Percentiles rank a stretch among this genome's conserved stretches.
Conservation (phyloP, 1,140 invertebrate genomes). For the Hycleus phaleratus region DNA sequence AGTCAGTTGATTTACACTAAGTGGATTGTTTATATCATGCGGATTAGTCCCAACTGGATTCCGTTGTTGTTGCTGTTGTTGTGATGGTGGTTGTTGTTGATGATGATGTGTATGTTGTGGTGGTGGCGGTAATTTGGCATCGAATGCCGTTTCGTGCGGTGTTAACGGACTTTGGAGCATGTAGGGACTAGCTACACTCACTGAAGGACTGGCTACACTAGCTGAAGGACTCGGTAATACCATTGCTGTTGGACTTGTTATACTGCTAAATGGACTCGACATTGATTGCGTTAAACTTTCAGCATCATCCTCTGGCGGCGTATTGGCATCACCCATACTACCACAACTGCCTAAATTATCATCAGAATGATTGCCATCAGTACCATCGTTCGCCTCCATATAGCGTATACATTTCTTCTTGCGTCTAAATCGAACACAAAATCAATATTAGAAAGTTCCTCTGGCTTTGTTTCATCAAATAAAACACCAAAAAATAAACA, state of each 20-base stretch:
- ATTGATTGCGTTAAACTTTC: conserved; percentile 59
- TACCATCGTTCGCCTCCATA: conserved; percentile 68
- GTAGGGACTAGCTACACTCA: conserved; percentile 50
- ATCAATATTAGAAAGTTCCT: too few species aligned
- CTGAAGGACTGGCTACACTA: conserved; percentile 60
- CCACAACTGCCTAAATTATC: conserved; percentile 70
- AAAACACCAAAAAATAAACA: conserved; percentile 2
- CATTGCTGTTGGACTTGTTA: conserved; percentile 64
- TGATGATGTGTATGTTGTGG: conserved; percentile 36
- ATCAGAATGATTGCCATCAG: conserved; percentile 66
- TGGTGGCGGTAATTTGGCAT: conserved; percentile 35
- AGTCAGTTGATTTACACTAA: conserved; percentile 81
- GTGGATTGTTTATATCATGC: conserved; percentile 82
- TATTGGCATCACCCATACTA: conserved; percentile 64
- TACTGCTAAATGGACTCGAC: conserved; percentile 70
- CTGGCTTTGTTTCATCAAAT: too few species aligned
- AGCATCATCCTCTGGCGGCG: conserved; percentile 57
- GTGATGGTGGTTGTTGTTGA: neutral
- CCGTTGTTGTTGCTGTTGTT: conserved; percentile 42
- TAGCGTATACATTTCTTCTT: conserved; percentile 98
- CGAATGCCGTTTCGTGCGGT: conserved; percentile 39
- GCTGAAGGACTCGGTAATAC: conserved; percentile 58
- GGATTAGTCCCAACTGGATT: conserved; percentile 84
- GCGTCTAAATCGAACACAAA: conserved; percentile 61
- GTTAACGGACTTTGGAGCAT: conserved; percentile 50